These are phyloP conservation scores for Salvelinus namaycush DNA, from an alignment of 2,113 vertebrate genomes.

Conservation along the genomic window DNA sequence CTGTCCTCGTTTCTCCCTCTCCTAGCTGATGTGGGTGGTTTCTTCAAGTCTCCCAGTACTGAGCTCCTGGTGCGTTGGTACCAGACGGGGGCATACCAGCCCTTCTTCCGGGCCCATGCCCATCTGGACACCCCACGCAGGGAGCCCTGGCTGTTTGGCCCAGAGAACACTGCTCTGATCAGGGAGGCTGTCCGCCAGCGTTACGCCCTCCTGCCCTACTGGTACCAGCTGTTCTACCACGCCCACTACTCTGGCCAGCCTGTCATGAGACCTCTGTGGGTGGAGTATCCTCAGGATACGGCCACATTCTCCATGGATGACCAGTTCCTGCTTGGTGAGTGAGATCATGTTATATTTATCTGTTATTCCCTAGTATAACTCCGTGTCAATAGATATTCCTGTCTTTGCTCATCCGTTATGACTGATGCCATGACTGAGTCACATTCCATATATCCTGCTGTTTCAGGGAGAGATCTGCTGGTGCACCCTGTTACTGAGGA, in stretches of 20 bases:
- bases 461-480: conserved; percentile 80
- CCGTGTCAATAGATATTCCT: not conserved
- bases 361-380: not conserved
- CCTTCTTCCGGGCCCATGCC: conserved; percentile 88
- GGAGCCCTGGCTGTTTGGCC: conserved; percentile 88
- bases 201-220: conserved; percentile 86
- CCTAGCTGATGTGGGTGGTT: conserved; percentile 87
- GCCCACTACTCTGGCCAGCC: conserved; percentile 78
- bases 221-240: conserved; percentile 87
- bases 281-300: conserved; percentile 83
- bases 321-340: conserved; percentile 87
- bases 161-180: conserved; percentile 80
- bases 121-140: conserved; percentile 89
- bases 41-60: conserved; percentile 84
- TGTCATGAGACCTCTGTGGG: conserved; percentile 88
- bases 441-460: not conserved
- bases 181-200: conserved; percentile 80
- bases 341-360: not conserved
- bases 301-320: conserved; percentile 83
- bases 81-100: conserved; percentile 89
- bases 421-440: not conserved
- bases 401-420: not conserved
- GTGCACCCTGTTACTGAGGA: conserved; percentile 88
- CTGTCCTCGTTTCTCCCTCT: not conserved
- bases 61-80: conserved; percentile 93